These are phyloP conservation scores for Volucella inanis DNA, from an alignment of 2,888 invertebrate genomes.

Conservation along the genomic window DNA sequence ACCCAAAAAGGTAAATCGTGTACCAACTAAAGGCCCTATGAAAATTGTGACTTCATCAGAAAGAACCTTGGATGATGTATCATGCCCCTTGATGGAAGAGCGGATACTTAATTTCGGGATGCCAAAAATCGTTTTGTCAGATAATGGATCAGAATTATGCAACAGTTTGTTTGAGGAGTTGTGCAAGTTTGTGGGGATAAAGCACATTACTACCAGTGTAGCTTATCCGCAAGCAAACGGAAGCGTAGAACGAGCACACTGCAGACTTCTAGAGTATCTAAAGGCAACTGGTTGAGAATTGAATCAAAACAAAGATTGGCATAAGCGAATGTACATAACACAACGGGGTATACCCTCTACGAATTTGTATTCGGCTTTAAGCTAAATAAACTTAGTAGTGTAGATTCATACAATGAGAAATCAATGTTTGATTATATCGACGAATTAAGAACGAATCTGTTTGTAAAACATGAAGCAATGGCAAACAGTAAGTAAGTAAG, in stretches of 20 bases:
- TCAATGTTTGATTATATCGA: conserved; percentile 15
- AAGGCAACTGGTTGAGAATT: neutral
- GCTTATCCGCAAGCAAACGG: too few relatives aligned
- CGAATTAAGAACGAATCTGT: neutral
- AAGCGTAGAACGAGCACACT: neutral
- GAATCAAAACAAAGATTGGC: neutral
- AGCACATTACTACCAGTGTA: too few relatives aligned
- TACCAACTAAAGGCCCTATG: neutral
- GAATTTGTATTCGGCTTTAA: conserved; percentile 14
- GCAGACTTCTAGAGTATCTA: neutral
- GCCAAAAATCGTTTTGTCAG: too few relatives aligned
- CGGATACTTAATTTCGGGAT: too few relatives aligned
- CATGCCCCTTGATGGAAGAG: too few relatives aligned
- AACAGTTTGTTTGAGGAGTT: too few relatives aligned
- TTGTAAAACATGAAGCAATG: neutral
- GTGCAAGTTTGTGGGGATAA: too few relatives aligned
- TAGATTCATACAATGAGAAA: neutral
- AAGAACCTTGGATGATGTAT: neutral
- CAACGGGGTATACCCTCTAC: conserved; percentile 2
- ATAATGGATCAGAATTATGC: too few relatives aligned
- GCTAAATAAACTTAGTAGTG: neutral
- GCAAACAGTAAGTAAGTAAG: neutral
- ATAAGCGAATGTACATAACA: neutral
- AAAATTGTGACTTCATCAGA: neutral
- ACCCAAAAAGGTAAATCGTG: conserved; percentile 2